Conservation (phyloP, 2,888 invertebrate species). For the Diarsia brunnea region DNA sequence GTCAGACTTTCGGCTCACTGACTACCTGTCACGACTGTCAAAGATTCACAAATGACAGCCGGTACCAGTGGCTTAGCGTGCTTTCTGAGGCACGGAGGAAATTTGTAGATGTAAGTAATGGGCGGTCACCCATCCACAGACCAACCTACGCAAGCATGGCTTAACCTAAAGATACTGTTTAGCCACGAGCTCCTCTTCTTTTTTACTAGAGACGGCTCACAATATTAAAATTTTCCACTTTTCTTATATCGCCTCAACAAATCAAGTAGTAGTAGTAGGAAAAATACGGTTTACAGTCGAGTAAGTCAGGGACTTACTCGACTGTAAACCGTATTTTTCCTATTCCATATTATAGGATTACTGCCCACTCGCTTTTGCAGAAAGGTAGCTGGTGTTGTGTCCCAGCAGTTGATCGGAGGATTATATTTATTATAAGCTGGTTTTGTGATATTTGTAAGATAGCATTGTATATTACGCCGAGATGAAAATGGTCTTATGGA, state of each 20-base stretch:
- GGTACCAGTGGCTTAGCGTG: too few species aligned
- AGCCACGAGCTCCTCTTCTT: too few species aligned
- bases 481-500: neutral
- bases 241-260: neutral
- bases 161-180: too few species aligned
- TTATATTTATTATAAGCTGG: neutral
- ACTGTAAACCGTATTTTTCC: slow-evolving; percentile 4
- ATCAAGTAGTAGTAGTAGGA: too few species aligned
- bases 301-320: neutral
- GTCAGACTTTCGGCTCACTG: too few species aligned
- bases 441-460: neutral
- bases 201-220: neutral
- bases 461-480: neutral
- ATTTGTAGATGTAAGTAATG: too few species aligned
- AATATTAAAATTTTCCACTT: neutral
- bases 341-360: neutral
- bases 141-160: too few species aligned
- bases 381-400: neutral
- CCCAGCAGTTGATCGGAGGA: neutral
- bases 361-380: neutral
- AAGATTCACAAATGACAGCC: too few species aligned
- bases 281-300: too few species aligned
- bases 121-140: too few species aligned
- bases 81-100: too few species aligned
- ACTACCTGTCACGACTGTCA: too few species aligned